These are phyloP conservation scores for Rhegmatorhina hoffmannsi DNA, from an alignment of 2,113 vertebrate species.

Conservation along the genomic window DNA sequence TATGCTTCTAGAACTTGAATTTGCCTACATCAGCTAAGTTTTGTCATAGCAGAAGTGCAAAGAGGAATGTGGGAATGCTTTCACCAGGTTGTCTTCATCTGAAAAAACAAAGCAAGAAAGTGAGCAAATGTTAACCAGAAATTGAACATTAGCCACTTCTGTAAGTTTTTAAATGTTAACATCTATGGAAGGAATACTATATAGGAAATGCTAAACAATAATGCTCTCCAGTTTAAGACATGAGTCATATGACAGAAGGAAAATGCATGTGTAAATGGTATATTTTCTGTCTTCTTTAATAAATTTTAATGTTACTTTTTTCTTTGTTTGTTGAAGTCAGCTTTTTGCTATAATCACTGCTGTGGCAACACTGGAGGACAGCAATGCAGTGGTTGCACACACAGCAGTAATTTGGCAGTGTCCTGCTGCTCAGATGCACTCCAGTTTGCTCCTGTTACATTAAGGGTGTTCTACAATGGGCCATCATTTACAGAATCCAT, in stretches of 20 bases:
- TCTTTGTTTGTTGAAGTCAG: background rate
- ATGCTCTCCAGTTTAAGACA: slow-evolving; percentile 1
- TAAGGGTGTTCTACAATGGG: background rate
- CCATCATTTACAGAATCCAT: background rate
- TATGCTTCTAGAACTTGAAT: background rate
- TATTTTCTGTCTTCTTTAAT: background rate
- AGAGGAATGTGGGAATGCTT: slow-evolving; percentile 22
- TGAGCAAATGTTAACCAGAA: slow-evolving; percentile 27
- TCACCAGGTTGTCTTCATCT: slow-evolving; percentile 54
- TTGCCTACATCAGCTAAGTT: slow-evolving; percentile 29
- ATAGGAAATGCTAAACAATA: slow-evolving; percentile 25
- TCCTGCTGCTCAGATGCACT: background rate
- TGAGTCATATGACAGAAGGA: background rate
- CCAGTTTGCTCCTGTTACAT: background rate
- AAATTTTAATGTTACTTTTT: background rate
- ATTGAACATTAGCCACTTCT: slow-evolving; percentile 17
- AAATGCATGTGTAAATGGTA: background rate
- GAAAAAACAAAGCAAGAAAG: slow-evolving; percentile 4
- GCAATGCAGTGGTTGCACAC: background rate
- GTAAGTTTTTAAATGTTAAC: slow-evolving; percentile 22
- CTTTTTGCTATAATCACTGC: background rate
- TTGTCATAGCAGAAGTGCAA: slow-evolving; percentile 1
- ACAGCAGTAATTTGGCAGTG: background rate
- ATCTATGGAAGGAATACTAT: slow-evolving; percentile 29
- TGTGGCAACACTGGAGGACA: background rate